Conservation (phyloP, 2,888 invertebrate species). For the Melolontha melolontha region DNA sequence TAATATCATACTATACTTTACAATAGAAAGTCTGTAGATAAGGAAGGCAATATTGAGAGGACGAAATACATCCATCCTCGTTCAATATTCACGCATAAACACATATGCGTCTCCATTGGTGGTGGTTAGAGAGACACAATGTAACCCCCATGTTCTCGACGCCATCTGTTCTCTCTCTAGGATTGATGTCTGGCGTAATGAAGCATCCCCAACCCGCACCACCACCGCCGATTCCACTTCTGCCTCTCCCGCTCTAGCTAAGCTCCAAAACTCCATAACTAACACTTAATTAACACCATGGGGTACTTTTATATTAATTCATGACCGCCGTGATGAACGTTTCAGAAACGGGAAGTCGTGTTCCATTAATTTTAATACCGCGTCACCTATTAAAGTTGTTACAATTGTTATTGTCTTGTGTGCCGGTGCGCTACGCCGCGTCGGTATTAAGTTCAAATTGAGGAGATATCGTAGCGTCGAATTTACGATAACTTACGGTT, state of each 20-base stretch:
- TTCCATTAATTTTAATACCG: slow-evolving; percentile 45
- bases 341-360: slow-evolving; percentile 47
- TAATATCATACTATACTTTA: too few relatives aligned
- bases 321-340: slow-evolving; percentile 52
- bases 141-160: slow-evolving; percentile 27
- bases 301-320: slow-evolving; percentile 60
- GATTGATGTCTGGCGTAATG: slow-evolving; percentile 53
- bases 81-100: too few relatives aligned
- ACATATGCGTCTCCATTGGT: too few relatives aligned
- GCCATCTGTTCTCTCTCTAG: slow-evolving; percentile 51
- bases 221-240: background rate
- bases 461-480: too few relatives aligned
- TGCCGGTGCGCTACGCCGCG: too few relatives aligned
- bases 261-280: slow-evolving; percentile 53
- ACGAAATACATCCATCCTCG: too few relatives aligned
- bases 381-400: slow-evolving; percentile 45
- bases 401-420: slow-evolving; percentile 40
- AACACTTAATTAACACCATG: slow-evolving; percentile 62
- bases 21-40: too few relatives aligned
- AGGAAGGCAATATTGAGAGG: too few relatives aligned
- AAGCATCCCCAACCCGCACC: slow-evolving; percentile 45
- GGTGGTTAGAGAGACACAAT: background rate
- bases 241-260: slow-evolving; percentile 36
- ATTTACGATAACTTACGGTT: too few relatives aligned
- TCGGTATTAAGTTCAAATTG: too few relatives aligned